A percentile compares a stretch with the other conserved stretches of the same genome.
phyloP scores from a whole-genome alignment of 2,888 invertebrate species.

The Hirtodrosophila histrioides region DNA sequence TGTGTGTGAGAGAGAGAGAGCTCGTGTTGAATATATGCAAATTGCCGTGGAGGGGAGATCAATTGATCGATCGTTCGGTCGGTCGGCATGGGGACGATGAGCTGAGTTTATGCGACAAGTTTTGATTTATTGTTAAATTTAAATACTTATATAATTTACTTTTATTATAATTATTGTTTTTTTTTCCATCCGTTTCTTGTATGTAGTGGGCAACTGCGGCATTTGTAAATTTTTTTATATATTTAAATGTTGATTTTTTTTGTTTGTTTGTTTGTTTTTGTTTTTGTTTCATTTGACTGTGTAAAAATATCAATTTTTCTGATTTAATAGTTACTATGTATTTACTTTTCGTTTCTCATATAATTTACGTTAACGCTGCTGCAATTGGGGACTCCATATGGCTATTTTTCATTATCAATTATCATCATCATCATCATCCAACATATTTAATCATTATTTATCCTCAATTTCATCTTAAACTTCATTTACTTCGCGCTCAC shows the following conservation, averaged over 20 bases:
- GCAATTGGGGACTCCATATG: slow-evolving; percentile 52
- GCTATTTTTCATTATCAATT: slow-evolving; percentile 43
- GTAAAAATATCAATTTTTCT: slow-evolving; percentile 74
- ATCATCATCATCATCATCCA: slow-evolving; percentile 12
- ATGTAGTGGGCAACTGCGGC: slow-evolving; percentile 78
- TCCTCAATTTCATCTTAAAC: slow-evolving; percentile 28
- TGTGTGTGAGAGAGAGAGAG: slow-evolving; percentile 25
- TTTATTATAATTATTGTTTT: slow-evolving; percentile 79
- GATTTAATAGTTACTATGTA: slow-evolving; percentile 51
- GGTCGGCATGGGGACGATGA: slow-evolving; percentile 36
- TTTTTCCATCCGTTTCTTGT: slow-evolving; percentile 57
- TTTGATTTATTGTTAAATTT: slow-evolving; percentile 79
- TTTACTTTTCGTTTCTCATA: slow-evolving; percentile 39
- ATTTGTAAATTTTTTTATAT: slow-evolving; percentile 77
- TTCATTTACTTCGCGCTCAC: slow-evolving; percentile 31
- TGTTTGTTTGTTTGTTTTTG: slow-evolving; percentile 30
- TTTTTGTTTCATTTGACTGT: slow-evolving; percentile 55
- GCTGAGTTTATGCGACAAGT: slow-evolving; percentile 64
- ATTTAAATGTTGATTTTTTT: slow-evolving; percentile 67
- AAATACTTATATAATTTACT: slow-evolving; percentile 77
- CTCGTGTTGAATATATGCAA: slow-evolving; percentile 22
- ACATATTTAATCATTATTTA: slow-evolving; percentile 25
- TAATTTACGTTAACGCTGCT: slow-evolving; percentile 34
- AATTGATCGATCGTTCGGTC: slow-evolving; percentile 16
- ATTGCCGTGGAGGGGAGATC: slow-evolving; percentile 8